Conservation (phyloP, 1,140 invertebrate genomes). For the Drosophila fuyamai region DNA sequence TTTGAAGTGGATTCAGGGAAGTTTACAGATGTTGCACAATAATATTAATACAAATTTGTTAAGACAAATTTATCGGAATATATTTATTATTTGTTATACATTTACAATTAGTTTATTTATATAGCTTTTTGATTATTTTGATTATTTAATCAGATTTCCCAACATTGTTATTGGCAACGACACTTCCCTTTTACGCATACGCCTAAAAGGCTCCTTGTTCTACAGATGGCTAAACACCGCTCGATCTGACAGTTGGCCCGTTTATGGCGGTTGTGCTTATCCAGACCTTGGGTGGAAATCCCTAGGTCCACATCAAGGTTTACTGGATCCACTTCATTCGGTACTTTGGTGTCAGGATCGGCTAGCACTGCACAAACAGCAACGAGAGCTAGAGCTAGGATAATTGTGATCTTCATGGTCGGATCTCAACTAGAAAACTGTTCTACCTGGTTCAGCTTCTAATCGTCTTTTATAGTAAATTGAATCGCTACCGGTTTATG, state of each 20-base stretch:
- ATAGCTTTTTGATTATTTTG: too few relatives aligned
- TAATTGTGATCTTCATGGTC: constrained; percentile 20
- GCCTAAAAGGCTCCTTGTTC: neutral
- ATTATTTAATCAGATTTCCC: neutral
- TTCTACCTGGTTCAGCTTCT: neutral
- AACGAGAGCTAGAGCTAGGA: constrained; percentile 2
- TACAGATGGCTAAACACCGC: neutral
- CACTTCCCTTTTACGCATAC: neutral
- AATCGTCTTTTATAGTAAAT: constrained; percentile 12
- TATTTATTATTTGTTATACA: neutral
- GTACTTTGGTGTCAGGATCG: too few relatives aligned
- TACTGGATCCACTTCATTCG: too few relatives aligned
- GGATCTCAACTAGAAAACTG: neutral
- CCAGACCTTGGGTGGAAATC: too few relatives aligned
- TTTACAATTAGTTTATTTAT: too few relatives aligned
- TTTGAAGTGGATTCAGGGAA: neutral
- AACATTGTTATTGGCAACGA: neutral
- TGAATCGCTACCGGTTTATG: constrained; percentile 11
- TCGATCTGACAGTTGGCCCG: constrained; percentile 5
- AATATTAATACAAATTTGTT: too few relatives aligned
- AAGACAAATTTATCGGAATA: neutral
- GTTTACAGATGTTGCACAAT: too few relatives aligned
- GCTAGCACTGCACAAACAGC: neutral
- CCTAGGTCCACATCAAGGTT: too few relatives aligned
- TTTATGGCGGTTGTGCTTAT: constrained; percentile 8